Evolutionary conservation across 2,113 vertebrate species (phyloP).

Genomic region (Acrocephalus arundinaceus): DNA sequence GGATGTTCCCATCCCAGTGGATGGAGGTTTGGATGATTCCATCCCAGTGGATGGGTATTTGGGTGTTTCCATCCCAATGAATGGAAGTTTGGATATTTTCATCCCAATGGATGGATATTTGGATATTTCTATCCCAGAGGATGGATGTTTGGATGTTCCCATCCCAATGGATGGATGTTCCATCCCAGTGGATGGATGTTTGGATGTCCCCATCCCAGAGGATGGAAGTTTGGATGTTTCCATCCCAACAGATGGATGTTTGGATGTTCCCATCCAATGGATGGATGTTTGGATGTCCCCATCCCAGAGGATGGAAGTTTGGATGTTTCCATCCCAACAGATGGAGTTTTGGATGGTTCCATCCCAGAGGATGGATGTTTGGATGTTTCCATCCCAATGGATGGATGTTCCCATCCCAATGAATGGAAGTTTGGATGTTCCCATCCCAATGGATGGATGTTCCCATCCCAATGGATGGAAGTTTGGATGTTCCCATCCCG

Average conservation of each 20-base stretch:
- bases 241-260: fast-evolving
- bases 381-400: background rate
- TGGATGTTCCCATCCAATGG: too few relatives aligned
- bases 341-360: background rate
- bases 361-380: fast-evolving
- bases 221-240: background rate
- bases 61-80: too few relatives aligned
- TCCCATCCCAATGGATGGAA: fast-evolving
- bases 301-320: background rate
- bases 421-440: background rate
- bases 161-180: background rate
- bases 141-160: background rate
- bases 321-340: too few relatives aligned
- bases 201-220: background rate
- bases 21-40: background rate
- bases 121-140: background rate
- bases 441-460: background rate
- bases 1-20: background rate
- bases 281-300: too few relatives aligned
- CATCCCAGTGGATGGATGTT: background rate
- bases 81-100: too few relatives aligned
- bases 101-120: too few relatives aligned
- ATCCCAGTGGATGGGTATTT: too few relatives aligned
- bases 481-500: background rate
- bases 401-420: background rate